These are phyloP conservation scores for Furcifer pardalis DNA, from an alignment of 2,797 vertebrate species.

Conservation along the genomic window DNA sequence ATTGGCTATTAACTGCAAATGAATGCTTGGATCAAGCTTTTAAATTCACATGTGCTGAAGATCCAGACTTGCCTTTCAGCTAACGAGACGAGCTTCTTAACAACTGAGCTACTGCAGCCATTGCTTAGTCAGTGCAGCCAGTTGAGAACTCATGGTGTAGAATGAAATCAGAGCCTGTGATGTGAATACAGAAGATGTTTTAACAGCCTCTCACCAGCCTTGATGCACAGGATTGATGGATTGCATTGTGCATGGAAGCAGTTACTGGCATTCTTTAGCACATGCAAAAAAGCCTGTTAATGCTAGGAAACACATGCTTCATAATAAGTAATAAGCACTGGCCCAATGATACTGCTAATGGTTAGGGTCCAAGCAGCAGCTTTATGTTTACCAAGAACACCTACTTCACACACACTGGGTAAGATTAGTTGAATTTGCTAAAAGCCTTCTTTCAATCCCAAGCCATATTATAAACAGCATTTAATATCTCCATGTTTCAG, in stretches of 20 bases:
- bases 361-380: neutral
- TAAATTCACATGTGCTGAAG: neutral
- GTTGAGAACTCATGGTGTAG: neutral
- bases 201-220: neutral
- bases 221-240: neutral
- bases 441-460: no score
- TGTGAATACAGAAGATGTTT: neutral
- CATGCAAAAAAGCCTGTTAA: neutral
- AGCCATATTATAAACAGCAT: neutral
- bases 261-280: neutral
- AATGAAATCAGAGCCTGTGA: neutral
- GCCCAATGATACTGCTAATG: neutral
- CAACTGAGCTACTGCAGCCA: no score
- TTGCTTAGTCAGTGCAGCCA: neutral
- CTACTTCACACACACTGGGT: neutral
- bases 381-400: neutral
- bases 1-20: neutral
- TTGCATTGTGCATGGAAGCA: neutral
- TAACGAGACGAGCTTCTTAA: no score
- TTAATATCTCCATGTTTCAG: neutral
- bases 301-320: neutral
- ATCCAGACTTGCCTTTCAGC: no score
- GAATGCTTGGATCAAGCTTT: neutral
- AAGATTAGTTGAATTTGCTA: neutral
- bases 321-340: neutral